phyloP scores from a whole-genome alignment of 1,140 invertebrate species.

The Drosophila micromelanica region DNA sequence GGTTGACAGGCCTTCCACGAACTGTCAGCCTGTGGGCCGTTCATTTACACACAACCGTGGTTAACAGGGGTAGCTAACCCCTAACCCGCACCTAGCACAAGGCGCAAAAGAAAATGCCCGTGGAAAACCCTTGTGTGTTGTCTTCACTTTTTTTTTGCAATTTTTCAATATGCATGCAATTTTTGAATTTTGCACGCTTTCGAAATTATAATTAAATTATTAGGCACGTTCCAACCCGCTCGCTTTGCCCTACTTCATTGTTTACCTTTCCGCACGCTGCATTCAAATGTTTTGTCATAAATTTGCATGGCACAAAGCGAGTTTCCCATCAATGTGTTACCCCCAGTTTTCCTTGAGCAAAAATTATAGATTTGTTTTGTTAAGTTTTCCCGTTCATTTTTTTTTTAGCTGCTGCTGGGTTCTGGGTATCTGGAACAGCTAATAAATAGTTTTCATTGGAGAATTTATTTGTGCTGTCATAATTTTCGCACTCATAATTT shows the following conservation, averaged over 20 bases:
- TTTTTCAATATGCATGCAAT: constrained; percentile 62
- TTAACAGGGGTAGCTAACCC: constrained; percentile 43
- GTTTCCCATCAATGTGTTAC: constrained; percentile 48
- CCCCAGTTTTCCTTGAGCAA: constrained; percentile 39
- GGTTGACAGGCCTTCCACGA: constrained; percentile 21
- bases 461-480: constrained; percentile 62
- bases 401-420: constrained; percentile 15
- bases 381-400: constrained; percentile 15
- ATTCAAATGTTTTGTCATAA: constrained; percentile 77
- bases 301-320: constrained; percentile 73
- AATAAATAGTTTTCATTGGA: constrained; percentile 31
- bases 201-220: constrained; percentile 80
- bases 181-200: constrained; percentile 71
- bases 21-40: constrained; percentile 37
- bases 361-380: constrained; percentile 69
- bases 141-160: constrained; percentile 5
- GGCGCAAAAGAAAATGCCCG: constrained; percentile 18
- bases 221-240: constrained; percentile 64
- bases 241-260: constrained; percentile 40
- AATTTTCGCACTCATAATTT: constrained; percentile 75
- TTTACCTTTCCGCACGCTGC: constrained; percentile 68
- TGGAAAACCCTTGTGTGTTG: constrained; percentile 44
- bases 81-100: constrained; percentile 24
- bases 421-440: constrained; percentile 20
- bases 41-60: constrained; percentile 40